These are phyloP conservation scores for Trachelus troglodyta DNA, from an alignment of 2,888 invertebrate species.

Conservation along the genomic window DNA sequence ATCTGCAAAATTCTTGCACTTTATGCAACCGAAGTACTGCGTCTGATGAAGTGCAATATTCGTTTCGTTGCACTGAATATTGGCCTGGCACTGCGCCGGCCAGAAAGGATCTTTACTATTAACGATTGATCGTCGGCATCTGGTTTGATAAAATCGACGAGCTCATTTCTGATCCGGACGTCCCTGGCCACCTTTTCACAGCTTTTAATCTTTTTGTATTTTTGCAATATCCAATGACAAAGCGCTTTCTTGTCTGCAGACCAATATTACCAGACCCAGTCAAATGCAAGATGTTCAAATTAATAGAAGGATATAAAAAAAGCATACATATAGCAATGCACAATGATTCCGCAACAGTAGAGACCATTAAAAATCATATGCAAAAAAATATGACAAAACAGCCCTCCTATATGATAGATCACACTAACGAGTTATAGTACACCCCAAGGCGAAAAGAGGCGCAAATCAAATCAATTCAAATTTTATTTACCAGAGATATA, in stretches of 20 bases:
- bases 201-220: background rate
- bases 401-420: no score
- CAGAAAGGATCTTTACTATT: background rate
- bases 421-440: no score
- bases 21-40: background rate
- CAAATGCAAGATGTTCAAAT: background rate
- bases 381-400: no score
- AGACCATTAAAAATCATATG: no score
- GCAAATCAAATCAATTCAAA: conserved; percentile 1
- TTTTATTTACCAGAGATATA: conserved; percentile 4
- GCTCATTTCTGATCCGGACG: background rate
- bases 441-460: background rate
- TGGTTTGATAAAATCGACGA: background rate
- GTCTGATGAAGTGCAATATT: background rate
- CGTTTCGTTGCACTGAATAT: background rate
- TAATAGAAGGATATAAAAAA: background rate
- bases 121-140: background rate
- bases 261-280: background rate
- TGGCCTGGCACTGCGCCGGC: background rate
- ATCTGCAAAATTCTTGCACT: conserved; percentile 14
- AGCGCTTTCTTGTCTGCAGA: background rate
- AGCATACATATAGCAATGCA: no score
- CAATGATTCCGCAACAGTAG: no score
- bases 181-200: background rate
- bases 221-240: background rate